Evolutionary conservation across 2,113 vertebrate species (phyloP).

Genomic region (Empidonax traillii): DNA sequence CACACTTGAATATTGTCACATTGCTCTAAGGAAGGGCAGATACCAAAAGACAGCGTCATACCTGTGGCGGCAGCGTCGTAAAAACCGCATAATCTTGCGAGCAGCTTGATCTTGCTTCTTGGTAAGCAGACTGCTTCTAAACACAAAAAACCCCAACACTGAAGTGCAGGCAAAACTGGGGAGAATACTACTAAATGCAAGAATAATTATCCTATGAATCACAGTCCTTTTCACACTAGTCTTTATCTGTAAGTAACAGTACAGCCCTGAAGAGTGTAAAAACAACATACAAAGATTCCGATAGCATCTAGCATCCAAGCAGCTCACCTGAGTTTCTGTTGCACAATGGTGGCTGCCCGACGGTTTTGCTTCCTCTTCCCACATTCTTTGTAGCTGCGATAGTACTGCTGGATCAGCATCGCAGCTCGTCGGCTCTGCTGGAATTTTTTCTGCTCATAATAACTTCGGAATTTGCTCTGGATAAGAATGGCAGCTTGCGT

Average conservation of each 20-base stretch:
- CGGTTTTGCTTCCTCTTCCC: slow-evolving; percentile 88
- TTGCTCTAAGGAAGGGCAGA: neutral
- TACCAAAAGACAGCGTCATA: slow-evolving; percentile 34
- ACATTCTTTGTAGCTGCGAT: slow-evolving; percentile 94
- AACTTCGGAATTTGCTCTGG: slow-evolving; percentile 99
- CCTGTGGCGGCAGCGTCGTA: slow-evolving; percentile 99
- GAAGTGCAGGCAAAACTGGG: neutral
- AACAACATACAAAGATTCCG: rapidly evolving
- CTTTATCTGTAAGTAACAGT: neutral
- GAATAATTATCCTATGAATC: neutral
- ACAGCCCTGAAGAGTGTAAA: neutral
- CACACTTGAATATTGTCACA: neutral
- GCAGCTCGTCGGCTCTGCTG: slow-evolving; percentile 96
- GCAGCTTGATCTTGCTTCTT: slow-evolving; percentile 99
- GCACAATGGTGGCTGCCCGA: slow-evolving; percentile 83
- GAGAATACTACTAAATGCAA: neutral
- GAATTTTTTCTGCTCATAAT: slow-evolving; percentile 96
- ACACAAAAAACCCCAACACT: slow-evolving; percentile 21
- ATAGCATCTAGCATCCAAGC: rapidly evolving
- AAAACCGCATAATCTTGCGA: slow-evolving; percentile 99
- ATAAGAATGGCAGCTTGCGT: slow-evolving; percentile 99
- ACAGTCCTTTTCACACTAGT: neutral
- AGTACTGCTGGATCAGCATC: slow-evolving; percentile 97
- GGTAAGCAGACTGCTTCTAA: slow-evolving; percentile 94
- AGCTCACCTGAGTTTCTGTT: slow-evolving; percentile 82